Evolutionary conservation across 2,888 invertebrate species (phyloP).

Genomic region (Archaeoteleia sp.): DNA sequence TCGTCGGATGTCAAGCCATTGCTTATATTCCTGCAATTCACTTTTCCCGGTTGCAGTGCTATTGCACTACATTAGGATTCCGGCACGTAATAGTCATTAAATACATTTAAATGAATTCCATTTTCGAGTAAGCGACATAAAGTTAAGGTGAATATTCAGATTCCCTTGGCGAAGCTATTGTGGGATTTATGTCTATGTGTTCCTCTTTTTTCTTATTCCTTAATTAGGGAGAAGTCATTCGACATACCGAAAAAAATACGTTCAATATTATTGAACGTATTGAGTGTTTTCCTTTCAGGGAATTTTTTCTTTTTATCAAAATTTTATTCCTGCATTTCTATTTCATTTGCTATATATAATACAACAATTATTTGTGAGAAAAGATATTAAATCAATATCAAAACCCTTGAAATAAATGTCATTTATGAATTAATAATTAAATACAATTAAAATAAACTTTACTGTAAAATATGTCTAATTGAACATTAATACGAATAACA

Average conservation of each 20-base stretch:
- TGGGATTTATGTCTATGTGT: not conserved
- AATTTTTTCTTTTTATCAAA: too few species aligned
- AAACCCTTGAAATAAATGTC: too few species aligned
- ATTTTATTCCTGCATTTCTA: too few species aligned
- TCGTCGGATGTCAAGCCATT: slow-evolving; percentile 38
- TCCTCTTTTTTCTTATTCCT: slow-evolving; percentile 5
- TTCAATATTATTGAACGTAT: too few species aligned
- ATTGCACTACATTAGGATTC: slow-evolving; percentile 19
- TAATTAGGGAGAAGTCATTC: slow-evolving; percentile 20
- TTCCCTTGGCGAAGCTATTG: slow-evolving; percentile 22
- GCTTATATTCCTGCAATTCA: slow-evolving; percentile 44
- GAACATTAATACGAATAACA: too few species aligned
- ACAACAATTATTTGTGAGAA: too few species aligned
- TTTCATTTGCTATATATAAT: too few species aligned
- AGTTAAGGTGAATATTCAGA: slow-evolving; percentile 45
- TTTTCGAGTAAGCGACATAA: slow-evolving; percentile 29
- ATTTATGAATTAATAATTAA: too few species aligned
- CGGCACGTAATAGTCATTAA: slow-evolving; percentile 48
- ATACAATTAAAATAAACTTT: too few species aligned
- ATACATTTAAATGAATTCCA: slow-evolving; percentile 48
- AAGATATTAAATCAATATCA: too few species aligned
- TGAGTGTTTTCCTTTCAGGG: too few species aligned
- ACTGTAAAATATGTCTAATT: too few species aligned
- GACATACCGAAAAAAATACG: slow-evolving; percentile 18
- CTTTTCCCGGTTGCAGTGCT: slow-evolving; percentile 17